phyloP scores from a whole-genome alignment of 2,113 vertebrate genomes.

The Octodon degus region DNA sequence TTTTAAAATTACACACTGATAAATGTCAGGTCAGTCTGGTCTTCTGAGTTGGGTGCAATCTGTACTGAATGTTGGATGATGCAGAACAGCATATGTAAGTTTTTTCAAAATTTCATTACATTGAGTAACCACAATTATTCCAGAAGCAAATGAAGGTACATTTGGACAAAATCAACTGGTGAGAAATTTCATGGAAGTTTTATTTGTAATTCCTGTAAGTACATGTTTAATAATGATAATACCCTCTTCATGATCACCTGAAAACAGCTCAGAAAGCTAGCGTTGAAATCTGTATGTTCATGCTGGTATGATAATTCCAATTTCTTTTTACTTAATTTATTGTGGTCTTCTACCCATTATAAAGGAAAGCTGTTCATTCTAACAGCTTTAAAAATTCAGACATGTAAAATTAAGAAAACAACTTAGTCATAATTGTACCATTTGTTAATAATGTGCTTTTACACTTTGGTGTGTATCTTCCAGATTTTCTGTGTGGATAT shows the following conservation, averaged over 20 bases:
- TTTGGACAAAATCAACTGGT: constrained; percentile 15
- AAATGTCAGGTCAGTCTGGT: constrained; percentile 18
- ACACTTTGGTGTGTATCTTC: background rate
- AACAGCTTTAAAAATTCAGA: constrained; percentile 15
- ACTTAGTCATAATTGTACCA: background rate
- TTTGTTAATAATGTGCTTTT: background rate
- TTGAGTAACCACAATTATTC: constrained; percentile 7
- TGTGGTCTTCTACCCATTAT: background rate
- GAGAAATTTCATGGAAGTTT: background rate
- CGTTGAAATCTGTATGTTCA: background rate
- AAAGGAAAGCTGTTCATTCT: background rate
- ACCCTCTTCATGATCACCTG: accelerated
- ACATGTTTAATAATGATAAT: background rate
- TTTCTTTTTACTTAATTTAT: constrained; percentile 5
- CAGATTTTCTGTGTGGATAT: background rate
- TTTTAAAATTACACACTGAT: background rate
- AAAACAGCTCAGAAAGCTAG: background rate
- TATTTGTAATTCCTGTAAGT: background rate
- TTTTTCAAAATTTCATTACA: background rate
- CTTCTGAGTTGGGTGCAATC: background rate
- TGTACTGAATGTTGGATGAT: background rate
- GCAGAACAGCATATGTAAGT: background rate
- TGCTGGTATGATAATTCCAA: background rate
- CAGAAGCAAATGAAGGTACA: background rate
- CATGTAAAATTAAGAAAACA: constrained; percentile 2